Evolutionary conservation across 2,888 invertebrate genomes (phyloP), one percentile per base, ranked within the genome.

Genomic region (Scaptomyza reducta): DNA sequence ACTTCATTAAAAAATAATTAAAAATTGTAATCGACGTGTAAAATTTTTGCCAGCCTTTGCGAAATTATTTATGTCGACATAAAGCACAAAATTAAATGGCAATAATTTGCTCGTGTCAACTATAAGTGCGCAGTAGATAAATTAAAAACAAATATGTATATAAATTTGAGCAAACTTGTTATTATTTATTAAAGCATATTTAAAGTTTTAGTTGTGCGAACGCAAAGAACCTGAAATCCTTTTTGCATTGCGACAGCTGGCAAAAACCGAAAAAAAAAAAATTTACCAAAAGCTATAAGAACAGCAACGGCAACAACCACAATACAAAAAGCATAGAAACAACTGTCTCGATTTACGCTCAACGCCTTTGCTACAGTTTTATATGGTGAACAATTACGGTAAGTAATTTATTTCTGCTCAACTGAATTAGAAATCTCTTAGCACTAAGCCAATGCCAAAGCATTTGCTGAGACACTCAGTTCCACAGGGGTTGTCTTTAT

Each of bases 351-450:
- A 77, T 66, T 77, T 69, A 74, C 78, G 75, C 65, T 74, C 70
- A 76, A 76, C 75, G 76, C 63, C 74, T 76, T 62, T 65, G 74
- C 74, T 86, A 77, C 79, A 77, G 79, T 85, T 85, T 85, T 83
- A 83, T 83, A 85, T 84, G 84, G 78, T 73, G 73, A 82, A 79
- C 82, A 87, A 86, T 87, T 84, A 82, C 84, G 79, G 86, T 82
- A 87, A 87, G 82, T 84, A 88, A 86, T 87, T 87, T 87, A 87
- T 88, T 82, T 88, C 84, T 80, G 86, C 88, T 87, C 82, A 86
- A 84, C 84, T 87, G 82, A 86, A 84, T 83, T 84, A 86, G 80
- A 86, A 87, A 87, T 81, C 85, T 86, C 83, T 84, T 83, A 82
- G 75, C 82, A 83, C 82, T 83, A 83, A 83, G 82, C 82, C 82